Evolutionary conservation across 2,888 invertebrate species (phyloP).

Genomic region (Hypena proboscidalis): DNA sequence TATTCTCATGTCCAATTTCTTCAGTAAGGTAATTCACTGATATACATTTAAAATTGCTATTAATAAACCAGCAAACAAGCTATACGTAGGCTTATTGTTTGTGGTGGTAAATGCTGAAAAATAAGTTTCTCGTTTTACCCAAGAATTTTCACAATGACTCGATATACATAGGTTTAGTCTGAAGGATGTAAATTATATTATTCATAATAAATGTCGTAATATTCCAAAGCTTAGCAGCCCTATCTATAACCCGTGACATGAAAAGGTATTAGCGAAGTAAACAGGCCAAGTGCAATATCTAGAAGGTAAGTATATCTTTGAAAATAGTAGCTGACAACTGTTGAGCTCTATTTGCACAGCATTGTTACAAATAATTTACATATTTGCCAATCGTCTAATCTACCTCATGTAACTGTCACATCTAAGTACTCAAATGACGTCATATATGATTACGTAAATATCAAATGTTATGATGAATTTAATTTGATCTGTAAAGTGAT

Average conservation of each 20-base stretch:
- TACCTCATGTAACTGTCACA: slow-evolving; percentile 36
- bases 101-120: too few relatives aligned
- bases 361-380: slow-evolving; percentile 47
- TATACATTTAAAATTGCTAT: too few relatives aligned
- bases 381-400: slow-evolving; percentile 56
- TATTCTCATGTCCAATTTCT: too few relatives aligned
- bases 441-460: slow-evolving; percentile 8
- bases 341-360: slow-evolving; percentile 56
- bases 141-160: too few relatives aligned
- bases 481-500: slow-evolving; percentile 10
- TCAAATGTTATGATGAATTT: slow-evolving; percentile 2
- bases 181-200: too few relatives aligned
- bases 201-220: too few relatives aligned
- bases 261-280: slow-evolving; percentile 20
- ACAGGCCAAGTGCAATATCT: slow-evolving; percentile 14
- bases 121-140: too few relatives aligned
- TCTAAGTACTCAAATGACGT: slow-evolving; percentile 17
- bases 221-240: not conserved
- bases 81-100: too few relatives aligned
- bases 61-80: too few relatives aligned
- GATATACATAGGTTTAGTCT: too few relatives aligned
- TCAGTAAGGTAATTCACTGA: too few relatives aligned
- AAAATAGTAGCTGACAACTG: slow-evolving; percentile 65
- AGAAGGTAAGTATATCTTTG: slow-evolving; percentile 41
- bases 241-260: slow-evolving; percentile 6